phyloP scores from a whole-genome alignment of 2,888 invertebrate species.

The Lepidocyrtoides sp. region DNA sequence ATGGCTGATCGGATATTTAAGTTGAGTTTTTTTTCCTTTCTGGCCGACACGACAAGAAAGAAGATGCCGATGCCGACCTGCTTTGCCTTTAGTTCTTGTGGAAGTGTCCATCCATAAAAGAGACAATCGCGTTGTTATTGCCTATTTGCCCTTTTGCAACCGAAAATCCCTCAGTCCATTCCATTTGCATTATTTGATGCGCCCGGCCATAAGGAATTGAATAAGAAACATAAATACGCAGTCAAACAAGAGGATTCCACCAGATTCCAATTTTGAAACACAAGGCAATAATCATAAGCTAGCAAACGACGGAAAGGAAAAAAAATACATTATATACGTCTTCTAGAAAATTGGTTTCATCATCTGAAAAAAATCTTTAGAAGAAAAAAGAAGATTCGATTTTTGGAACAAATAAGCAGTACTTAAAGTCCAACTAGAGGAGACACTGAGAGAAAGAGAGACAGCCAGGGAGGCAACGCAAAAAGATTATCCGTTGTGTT shows the following conservation, averaged over 20 bases:
- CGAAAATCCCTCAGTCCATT: constrained; percentile 54
- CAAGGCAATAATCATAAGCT: constrained; percentile 16
- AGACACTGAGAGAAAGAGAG: no score
- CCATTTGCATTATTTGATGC: constrained; percentile 72
- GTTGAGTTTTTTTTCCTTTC: constrained; percentile 16
- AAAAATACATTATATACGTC: constrained; percentile 11
- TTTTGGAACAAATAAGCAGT: constrained; percentile 48
- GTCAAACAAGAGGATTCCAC: neutral
- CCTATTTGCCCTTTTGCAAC: constrained; percentile 53
- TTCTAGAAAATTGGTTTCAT: constrained; percentile 71
- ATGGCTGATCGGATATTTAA: constrained; percentile 64
- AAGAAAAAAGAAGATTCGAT: constrained; percentile 23
- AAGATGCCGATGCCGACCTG: constrained; percentile 26
- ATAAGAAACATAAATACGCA: neutral
- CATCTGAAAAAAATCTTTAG: constrained; percentile 26
- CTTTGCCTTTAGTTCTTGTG: constrained; percentile 40
- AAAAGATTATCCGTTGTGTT: constrained; percentile 11
- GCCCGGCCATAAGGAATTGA: neutral
- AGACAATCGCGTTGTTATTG: constrained; percentile 64
- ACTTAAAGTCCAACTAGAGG: neutral
- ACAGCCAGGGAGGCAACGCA: neutral
- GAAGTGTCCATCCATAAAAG: constrained; percentile 79
- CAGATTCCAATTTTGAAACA: constrained; percentile 19
- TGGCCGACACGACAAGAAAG: constrained; percentile 5
- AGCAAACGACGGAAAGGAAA: no score